phyloP scores from a whole-genome alignment of 2,888 invertebrate genomes.

The Mythimna vitellina region DNA sequence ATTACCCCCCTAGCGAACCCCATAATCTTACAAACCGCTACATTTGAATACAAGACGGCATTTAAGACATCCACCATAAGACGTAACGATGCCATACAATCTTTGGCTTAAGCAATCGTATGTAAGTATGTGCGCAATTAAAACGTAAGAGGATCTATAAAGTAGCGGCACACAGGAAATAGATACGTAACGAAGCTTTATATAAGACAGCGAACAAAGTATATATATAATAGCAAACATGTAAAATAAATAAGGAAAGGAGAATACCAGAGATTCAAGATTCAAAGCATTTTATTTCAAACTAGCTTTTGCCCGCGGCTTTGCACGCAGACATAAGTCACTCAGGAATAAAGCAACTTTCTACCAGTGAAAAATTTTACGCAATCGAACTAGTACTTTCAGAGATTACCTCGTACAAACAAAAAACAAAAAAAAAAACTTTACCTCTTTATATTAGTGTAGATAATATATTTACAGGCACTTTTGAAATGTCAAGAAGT shows the following conservation, averaged over 20 bases:
- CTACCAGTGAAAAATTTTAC: too few species aligned
- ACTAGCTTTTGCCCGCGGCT: too few species aligned
- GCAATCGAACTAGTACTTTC: too few species aligned
- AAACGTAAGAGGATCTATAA: slow-evolving; percentile 23
- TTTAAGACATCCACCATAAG: slow-evolving; percentile 29
- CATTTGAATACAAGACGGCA: slow-evolving; percentile 26
- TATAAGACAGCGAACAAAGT: not conserved
- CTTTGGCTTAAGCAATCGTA: not conserved
- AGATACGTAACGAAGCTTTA: slow-evolving; percentile 5
- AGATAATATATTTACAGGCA: too few species aligned
- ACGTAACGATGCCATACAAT: slow-evolving; percentile 36
- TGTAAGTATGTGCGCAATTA: slow-evolving; percentile 10
- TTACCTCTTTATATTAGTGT: too few species aligned
- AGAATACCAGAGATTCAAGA: too few species aligned
- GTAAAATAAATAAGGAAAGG: not conserved
- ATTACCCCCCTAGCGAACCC: not conserved
- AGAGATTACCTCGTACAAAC: too few species aligned
- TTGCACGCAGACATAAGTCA: too few species aligned
- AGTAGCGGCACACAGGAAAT: not conserved
- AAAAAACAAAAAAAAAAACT: too few species aligned
- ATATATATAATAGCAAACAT: not conserved
- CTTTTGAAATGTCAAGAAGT: too few species aligned
- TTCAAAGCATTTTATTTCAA: too few species aligned
- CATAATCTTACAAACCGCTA: not conserved
- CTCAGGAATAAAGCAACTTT: too few species aligned